A percentile compares a stretch with the other conserved stretches of the same genome.
Evolutionary conservation across 2,888 invertebrate species (phyloP).

Genomic region (Drosophila pseudotakahashii): DNA sequence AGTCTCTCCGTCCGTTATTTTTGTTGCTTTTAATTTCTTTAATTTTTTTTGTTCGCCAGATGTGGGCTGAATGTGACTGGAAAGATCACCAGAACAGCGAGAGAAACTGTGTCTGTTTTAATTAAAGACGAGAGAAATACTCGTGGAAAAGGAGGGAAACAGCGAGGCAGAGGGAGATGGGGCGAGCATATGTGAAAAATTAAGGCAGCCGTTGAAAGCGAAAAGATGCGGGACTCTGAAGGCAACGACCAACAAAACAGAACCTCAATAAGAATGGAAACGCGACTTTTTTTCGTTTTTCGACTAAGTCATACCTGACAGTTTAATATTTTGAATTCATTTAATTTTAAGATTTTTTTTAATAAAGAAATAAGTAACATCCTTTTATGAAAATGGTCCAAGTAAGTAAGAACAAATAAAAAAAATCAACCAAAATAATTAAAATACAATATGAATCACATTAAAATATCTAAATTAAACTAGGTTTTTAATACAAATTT

Average conservation of each 20-base stretch:
- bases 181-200: slow-evolving; percentile 76
- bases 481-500: too few species aligned
- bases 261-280: slow-evolving; percentile 15
- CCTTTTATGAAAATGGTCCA: too few species aligned
- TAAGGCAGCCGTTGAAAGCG: slow-evolving; percentile 60
- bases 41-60: slow-evolving; percentile 65
- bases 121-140: slow-evolving; percentile 58
- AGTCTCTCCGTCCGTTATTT: slow-evolving; percentile 21
- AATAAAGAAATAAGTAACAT: too few species aligned
- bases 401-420: too few species aligned
- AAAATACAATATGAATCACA: too few species aligned
- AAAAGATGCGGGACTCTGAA: slow-evolving; percentile 74
- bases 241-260: slow-evolving; percentile 58
- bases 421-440: too few species aligned
- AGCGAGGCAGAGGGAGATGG: slow-evolving; percentile 20
- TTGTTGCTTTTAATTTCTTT: slow-evolving; percentile 73
- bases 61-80: slow-evolving; percentile 67
- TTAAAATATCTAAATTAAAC: too few species aligned
- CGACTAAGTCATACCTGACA: slow-evolving; percentile 11
- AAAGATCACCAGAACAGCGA: slow-evolving; percentile 53
- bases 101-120: slow-evolving; percentile 74
- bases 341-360: too few species aligned
- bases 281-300: slow-evolving; percentile 3
- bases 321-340: not conserved
- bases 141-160: slow-evolving; percentile 1